Base-by-base conservation (phyloP, 2,888 invertebrate species). In the Diaphora mendica region DNA sequence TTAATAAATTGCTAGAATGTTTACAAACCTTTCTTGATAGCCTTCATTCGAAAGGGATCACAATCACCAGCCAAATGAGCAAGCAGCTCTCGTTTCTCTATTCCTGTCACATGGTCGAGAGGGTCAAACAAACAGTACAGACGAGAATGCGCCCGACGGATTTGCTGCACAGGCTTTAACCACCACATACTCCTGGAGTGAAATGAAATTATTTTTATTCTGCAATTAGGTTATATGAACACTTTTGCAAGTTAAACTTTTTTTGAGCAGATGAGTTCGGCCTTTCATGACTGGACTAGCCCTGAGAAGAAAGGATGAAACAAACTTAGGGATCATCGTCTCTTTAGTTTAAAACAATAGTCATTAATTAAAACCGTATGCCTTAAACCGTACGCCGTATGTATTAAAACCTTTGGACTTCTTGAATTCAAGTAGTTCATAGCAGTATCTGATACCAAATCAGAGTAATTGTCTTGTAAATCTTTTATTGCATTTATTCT, bases 31-130 rank as follows among this genome's bases (percentile, higher is more conserved):
- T 96, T 96, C 85, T 97, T 97, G 68, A 96, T 90, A 0, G 97
- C 96, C 94, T 97, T 96, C 91, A 98, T 96, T 87, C 97, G 97
- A 92, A 97, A 98, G 8, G 98, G 98, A 92, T 98, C 97, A 86
- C 98, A 98, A 93, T 99, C 98, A 76, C 99, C 99, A 79, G 98
- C 98, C 72, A 97, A 96, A 90, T 97, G 97, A 13, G 99, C 98
- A 77, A 99, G 95, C 78, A 99, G 94, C 93, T 99, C 99, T 82
- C 97, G 97, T 93, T 99, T 98, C 92, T 99, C 99, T 71, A 98
- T 90, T 81, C 99, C 99, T 48, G 99, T 99, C 51, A 98, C 98
- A 91, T 98, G 98, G 87, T 99, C 99, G 85, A 99, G 84, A 0
- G 98, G 97, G 89, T 99, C 98, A 81, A 97, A 96, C 90, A 97